phyloP scores from a whole-genome alignment of 2,113 vertebrate species.

The Callaeas wilsoni region DNA sequence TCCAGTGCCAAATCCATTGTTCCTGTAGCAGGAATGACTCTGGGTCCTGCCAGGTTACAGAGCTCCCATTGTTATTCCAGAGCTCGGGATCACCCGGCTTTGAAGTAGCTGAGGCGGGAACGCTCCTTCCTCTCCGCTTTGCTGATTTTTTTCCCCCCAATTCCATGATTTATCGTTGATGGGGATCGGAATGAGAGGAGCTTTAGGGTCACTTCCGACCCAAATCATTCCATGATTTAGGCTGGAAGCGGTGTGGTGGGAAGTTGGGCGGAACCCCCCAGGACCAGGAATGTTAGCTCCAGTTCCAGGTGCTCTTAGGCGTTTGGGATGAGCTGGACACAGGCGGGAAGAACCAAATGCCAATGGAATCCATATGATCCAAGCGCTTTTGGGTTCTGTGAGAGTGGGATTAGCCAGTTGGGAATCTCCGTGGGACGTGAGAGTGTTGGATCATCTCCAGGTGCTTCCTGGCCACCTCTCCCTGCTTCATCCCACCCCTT shows the following conservation, averaged over 20 bases:
- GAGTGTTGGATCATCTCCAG: not conserved
- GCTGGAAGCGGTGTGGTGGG: not conserved
- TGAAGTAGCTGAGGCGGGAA: slow-evolving; percentile 50
- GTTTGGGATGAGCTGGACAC: too few species aligned
- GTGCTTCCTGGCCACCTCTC: not conserved
- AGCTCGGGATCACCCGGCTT: not conserved
- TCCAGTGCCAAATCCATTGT: slow-evolving; percentile 58
- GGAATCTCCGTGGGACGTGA: not conserved
- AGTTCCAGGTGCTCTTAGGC: fast-evolving
- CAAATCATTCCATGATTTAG: not conserved
- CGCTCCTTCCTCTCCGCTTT: not conserved
- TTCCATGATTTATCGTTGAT: not conserved
- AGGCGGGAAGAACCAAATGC: not conserved
- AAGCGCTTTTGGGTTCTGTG: fast-evolving
- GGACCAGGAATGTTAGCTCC: not conserved
- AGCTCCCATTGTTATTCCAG: slow-evolving; percentile 56
- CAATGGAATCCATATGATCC: not conserved
- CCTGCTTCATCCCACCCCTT: not conserved
- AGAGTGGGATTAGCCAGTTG: not conserved
- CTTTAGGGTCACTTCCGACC: not conserved
- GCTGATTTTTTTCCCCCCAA: not conserved
- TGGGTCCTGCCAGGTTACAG: slow-evolving; percentile 43
- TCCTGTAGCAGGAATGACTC: not conserved
- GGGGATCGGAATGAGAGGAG: not conserved
- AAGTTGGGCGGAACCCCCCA: not conserved